phyloP scores from a whole-genome alignment of 2,888 invertebrate genomes.

The Agrilus mali region DNA sequence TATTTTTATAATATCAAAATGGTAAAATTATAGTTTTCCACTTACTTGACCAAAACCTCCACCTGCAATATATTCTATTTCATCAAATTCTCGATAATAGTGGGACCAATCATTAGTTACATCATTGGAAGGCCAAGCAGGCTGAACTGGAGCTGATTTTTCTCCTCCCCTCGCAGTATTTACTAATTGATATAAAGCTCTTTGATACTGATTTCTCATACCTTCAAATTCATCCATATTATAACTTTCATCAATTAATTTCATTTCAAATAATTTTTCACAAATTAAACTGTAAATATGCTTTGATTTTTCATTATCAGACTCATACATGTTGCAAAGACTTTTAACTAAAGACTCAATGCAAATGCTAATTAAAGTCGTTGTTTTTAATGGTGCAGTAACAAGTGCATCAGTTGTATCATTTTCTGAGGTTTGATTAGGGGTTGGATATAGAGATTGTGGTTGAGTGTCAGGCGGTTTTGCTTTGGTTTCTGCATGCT shows the following conservation, averaged over 20 bases:
- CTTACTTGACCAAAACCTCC: slow-evolving; percentile 65
- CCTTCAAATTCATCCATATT: slow-evolving; percentile 56
- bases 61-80: slow-evolving; percentile 53
- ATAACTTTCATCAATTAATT: slow-evolving; percentile 58
- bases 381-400: slow-evolving; percentile 21
- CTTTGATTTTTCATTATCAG: slow-evolving; percentile 43
- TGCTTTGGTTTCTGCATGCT: slow-evolving; percentile 3
- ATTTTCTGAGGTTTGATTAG: neutral
- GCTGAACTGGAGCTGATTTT: slow-evolving; percentile 37
- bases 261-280: slow-evolving; percentile 52
- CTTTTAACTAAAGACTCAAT: slow-evolving; percentile 60
- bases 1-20: neutral
- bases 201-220: slow-evolving; percentile 54
- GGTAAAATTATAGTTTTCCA: neutral
- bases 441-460: neutral
- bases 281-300: slow-evolving; percentile 55
- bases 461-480: slow-evolving; percentile 1
- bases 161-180: slow-evolving; percentile 44
- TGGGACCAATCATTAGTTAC: slow-evolving; percentile 47
- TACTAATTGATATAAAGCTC: slow-evolving; percentile 51
- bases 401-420: slow-evolving; percentile 3
- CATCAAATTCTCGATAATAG: slow-evolving; percentile 57
- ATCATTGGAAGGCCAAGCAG: slow-evolving; percentile 41
- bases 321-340: slow-evolving; percentile 51
- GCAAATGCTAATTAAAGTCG: slow-evolving; percentile 52